These are phyloP conservation scores for Philopotamus ludificatus DNA, from an alignment of 1,140 invertebrate species.

Conservation along the genomic window DNA sequence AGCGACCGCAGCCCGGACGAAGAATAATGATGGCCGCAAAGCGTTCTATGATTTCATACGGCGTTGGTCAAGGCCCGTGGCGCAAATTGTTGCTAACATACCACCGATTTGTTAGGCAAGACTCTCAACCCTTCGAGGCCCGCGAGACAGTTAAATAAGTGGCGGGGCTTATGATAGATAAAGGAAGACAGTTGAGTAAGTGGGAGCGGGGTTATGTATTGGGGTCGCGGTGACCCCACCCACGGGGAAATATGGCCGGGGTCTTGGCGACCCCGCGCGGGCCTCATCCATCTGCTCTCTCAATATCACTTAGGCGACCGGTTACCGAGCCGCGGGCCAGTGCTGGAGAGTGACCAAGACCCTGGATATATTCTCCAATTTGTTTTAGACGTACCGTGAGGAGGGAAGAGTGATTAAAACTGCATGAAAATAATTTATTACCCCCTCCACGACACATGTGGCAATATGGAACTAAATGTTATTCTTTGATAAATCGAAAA, in stretches of 20 bases:
- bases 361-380: too few relatives aligned
- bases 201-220: slow-evolving; percentile 14
- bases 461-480: too few relatives aligned
- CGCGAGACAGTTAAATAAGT: slow-evolving; percentile 13
- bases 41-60: slow-evolving; percentile 5
- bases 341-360: too few relatives aligned
- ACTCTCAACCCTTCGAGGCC: neutral
- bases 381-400: too few relatives aligned
- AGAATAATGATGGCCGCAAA: neutral
- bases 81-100: too few relatives aligned
- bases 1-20: neutral
- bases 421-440: too few relatives aligned
- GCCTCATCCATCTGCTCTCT: slow-evolving; percentile 38
- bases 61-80: too few relatives aligned
- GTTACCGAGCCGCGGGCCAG: too few relatives aligned
- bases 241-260: slow-evolving; percentile 35
- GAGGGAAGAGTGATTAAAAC: too few relatives aligned
- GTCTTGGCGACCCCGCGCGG: slow-evolving; percentile 24
- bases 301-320: slow-evolving; percentile 41
- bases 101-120: neutral
- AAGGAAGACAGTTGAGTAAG: slow-evolving; percentile 25
- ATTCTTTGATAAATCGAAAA: too few relatives aligned
- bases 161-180: slow-evolving; percentile 22
- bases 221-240: slow-evolving; percentile 32
- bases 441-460: too few relatives aligned